These are phyloP conservation scores for Ptyas mucosa DNA, from an alignment of 2,113 vertebrate species.

Conservation along the genomic window DNA sequence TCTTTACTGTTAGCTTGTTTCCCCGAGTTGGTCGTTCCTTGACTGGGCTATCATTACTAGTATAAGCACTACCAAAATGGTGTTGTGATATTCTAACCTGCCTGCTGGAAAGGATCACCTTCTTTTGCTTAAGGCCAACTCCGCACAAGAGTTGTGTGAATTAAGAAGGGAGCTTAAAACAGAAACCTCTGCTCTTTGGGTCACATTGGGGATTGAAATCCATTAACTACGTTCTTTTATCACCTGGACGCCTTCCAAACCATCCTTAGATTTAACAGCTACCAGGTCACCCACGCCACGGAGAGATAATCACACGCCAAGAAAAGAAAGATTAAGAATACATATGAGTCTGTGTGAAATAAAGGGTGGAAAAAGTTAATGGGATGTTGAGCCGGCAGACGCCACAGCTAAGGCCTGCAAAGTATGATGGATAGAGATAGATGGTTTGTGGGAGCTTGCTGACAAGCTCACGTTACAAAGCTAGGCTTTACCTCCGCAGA, in stretches of 20 bases:
- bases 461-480: background rate
- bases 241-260: slow-evolving; percentile 20
- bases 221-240: background rate
- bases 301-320: slow-evolving; percentile 47
- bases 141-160: background rate
- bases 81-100: background rate
- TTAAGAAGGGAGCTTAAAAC: background rate
- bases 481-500: background rate
- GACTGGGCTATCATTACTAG: background rate
- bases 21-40: background rate
- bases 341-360: slow-evolving; percentile 28
- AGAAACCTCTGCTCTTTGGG: background rate
- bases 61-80: background rate
- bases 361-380: slow-evolving; percentile 60
- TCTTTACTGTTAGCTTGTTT: background rate
- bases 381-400: slow-evolving; percentile 36
- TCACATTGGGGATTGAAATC: background rate
- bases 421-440: slow-evolving; percentile 28
- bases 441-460: background rate
- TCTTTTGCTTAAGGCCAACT: background rate
- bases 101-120: background rate
- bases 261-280: slow-evolving; percentile 23
- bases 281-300: slow-evolving; percentile 17
- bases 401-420: slow-evolving; percentile 29
- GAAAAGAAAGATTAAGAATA: slow-evolving; percentile 57